phyloP scores from a whole-genome alignment of 2,888 invertebrate species.

The Arenicola marina region DNA sequence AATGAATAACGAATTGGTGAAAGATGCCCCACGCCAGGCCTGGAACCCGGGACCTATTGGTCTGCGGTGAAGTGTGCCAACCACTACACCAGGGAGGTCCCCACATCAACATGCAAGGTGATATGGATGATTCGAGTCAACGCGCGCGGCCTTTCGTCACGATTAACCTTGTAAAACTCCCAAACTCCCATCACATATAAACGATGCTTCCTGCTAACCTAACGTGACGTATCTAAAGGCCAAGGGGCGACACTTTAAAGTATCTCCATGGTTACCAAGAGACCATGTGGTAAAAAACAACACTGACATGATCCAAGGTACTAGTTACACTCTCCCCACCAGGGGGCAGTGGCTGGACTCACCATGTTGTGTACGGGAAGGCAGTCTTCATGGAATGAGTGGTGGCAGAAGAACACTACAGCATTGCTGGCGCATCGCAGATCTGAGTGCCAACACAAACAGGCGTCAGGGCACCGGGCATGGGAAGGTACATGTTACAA shows the following conservation, averaged over 20 bases:
- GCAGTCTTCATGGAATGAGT: conserved; percentile 86
- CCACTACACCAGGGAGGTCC: no score
- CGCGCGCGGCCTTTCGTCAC: no score
- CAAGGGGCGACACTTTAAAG: no score
- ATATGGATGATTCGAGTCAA: no score
- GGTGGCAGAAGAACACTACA: conserved; percentile 84
- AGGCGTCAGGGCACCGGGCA: not conserved
- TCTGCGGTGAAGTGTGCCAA: no score
- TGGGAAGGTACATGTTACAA: not conserved
- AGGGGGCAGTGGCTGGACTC: conserved; percentile 25
- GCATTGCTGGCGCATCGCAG: conserved; percentile 73
- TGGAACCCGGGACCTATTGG: no score
- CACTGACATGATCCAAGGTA: not conserved
- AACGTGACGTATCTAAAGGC: no score
- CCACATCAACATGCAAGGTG: no score
- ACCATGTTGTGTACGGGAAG: conserved; percentile 65
- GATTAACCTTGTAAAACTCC: not conserved
- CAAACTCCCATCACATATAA: not conserved
- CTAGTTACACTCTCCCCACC: not conserved
- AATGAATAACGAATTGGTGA: not conserved
- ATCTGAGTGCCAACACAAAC: conserved; percentile 63
- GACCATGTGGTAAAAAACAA: no score
- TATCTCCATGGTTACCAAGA: no score
- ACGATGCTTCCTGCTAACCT: no score
- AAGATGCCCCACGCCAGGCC: no score